Evolutionary conservation across 2,797 vertebrate genomes (phyloP), one percentile per base, ranked within the genome.

Genomic region (Meda fulgida): DNA sequence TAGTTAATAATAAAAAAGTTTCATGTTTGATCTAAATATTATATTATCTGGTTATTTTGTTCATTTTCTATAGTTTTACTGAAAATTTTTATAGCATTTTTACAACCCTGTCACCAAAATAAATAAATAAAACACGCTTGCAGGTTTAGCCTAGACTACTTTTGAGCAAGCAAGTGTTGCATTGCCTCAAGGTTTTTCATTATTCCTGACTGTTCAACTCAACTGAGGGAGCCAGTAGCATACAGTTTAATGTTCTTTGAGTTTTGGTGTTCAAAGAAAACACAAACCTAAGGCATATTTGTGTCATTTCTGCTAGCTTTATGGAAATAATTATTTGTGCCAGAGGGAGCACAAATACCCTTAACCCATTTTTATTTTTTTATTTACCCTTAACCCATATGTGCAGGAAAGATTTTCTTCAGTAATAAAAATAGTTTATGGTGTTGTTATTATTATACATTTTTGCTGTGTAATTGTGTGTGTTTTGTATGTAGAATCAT

Each of bases 161-260:
- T 26, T 5, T 13, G 21, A 77, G 73, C 73, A 38, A 31, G 78
- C 6, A 67, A 51, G 29, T 67, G 63, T 36, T 13, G 75, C 58
- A 5, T 55, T 81, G 67, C 80, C 67, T 71, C n/a, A 31, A 81
- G 51, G 66, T 55, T 6, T 51, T 53, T 71, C 31, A 81, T 70
- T 81, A 51, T 58, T 11, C 34, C 48, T 29, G 40, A 66, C 48
- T 21, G 21, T 36, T 66, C 10, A 67, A 29, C 60, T 80, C 63
- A 51, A 31, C 26, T 6, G 43, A 80, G 63, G 29, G 40, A 80
- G 78, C 63, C 43, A 36, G 60, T 53, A 65, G 43, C 60, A 80
- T 1, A 36, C 63, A 51, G 63, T 80, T 69, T 53, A 80, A 80
- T 48, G 58, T 29, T 79, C 26, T 79, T 79, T 79, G 76, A 78